These are phyloP conservation scores for Esperia sulphurella DNA, from an alignment of 2,888 invertebrate species.

Conservation along the genomic window DNA sequence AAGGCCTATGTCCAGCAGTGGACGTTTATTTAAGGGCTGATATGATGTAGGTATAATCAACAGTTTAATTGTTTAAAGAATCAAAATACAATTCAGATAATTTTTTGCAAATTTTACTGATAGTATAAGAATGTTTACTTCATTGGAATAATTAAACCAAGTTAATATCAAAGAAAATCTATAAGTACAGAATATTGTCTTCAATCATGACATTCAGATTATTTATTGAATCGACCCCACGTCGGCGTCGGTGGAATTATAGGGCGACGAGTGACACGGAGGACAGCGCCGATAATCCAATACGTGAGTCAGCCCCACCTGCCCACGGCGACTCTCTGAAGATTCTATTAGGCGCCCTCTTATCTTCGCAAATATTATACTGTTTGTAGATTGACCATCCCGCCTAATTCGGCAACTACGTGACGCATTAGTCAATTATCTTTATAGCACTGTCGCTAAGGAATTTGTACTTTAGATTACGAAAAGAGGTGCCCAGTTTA, in stretches of 20 bases:
- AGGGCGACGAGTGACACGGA: neutral
- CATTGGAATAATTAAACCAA: no score
- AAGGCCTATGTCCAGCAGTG: no score
- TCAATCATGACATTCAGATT: neutral
- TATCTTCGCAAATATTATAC: conserved; percentile 54
- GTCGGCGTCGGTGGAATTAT: neutral
- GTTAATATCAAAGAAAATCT: no score
- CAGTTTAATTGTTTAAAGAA: no score
- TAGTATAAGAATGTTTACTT: no score
- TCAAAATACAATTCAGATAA: no score
- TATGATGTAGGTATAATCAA: no score
- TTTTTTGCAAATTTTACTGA: no score
- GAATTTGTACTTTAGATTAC: neutral
- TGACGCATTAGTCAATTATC: conserved; percentile 45
- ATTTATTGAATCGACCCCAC: neutral
- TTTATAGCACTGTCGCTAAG: conserved; percentile 17
- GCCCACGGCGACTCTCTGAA: conserved; percentile 34
- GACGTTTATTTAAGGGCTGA: no score
- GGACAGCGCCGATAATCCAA: neutral
- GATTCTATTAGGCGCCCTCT: conserved; percentile 24
- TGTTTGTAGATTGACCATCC: conserved; percentile 36
- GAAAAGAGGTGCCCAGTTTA: no score
- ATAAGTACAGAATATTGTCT: neutral
- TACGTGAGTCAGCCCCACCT: conserved; percentile 22
- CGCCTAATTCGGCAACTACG: conserved; percentile 50